phyloP scores from a whole-genome alignment of 2,888 invertebrate genomes.

The Lasius fuliginosus region DNA sequence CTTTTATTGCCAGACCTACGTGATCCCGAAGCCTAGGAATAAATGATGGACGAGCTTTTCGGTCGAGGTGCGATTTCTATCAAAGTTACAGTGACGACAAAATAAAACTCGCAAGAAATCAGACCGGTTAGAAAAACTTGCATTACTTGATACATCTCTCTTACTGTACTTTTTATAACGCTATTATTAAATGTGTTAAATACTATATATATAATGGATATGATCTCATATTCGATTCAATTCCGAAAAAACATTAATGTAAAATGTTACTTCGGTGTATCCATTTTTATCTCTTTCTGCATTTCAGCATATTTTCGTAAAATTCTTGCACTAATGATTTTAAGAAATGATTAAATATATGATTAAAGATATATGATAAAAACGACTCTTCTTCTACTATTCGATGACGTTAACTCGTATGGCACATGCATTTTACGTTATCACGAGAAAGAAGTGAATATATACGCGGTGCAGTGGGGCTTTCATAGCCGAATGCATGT shows the following conservation, averaged over 20 bases:
- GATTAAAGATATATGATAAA: background rate
- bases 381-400: background rate
- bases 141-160: background rate
- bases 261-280: background rate
- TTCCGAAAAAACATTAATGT: background rate
- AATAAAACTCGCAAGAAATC: background rate
- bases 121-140: background rate
- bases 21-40: conserved; percentile 37
- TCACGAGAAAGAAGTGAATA: conserved; percentile 13
- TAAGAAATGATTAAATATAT: background rate
- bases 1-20: conserved; percentile 57
- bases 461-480: conserved; percentile 4
- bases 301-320: background rate
- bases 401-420: background rate
- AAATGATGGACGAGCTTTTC: conserved; percentile 37
- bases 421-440: background rate
- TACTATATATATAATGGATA: background rate
- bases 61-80: background rate
- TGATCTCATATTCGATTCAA: background rate
- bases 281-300: background rate
- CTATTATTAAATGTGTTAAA: background rate
- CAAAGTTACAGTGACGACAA: conserved; percentile 10
- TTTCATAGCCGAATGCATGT: conserved; percentile 3
- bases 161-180: background rate
- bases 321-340: background rate